Evolutionary conservation across 2,888 invertebrate species (phyloP).

Genomic region (Podotricha telesiphe): DNA sequence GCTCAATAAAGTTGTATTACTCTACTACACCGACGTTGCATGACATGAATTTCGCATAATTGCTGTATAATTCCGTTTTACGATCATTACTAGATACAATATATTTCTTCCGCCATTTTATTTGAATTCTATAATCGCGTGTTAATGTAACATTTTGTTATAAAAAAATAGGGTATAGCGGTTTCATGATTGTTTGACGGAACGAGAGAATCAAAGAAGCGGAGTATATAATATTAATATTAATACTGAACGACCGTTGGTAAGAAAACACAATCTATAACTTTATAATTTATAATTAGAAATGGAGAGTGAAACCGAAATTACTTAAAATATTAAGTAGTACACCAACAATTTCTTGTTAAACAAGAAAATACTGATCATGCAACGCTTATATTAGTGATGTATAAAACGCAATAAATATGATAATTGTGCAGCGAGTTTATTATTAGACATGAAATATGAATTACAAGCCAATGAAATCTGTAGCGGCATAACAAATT

Average conservation of each 20-base stretch:
- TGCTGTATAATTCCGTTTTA: constrained; percentile 47
- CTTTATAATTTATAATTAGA: too few relatives aligned
- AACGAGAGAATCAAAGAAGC: constrained; percentile 42
- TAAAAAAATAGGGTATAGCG: constrained; percentile 45
- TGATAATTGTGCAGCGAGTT: constrained; percentile 31
- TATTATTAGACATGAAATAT: constrained; percentile 30
- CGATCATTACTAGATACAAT: constrained; percentile 46
- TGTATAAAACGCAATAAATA: constrained; percentile 38
- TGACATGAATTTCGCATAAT: constrained; percentile 47
- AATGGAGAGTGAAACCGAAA: constrained; percentile 26
- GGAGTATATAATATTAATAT: constrained; percentile 35
- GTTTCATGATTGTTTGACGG: constrained; percentile 45
- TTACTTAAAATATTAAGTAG: constrained; percentile 32
- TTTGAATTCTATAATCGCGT: constrained; percentile 53
- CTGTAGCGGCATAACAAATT: background rate
- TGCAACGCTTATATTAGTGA: constrained; percentile 28
- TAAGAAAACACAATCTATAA: constrained; percentile 7
- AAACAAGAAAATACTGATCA: constrained; percentile 25
- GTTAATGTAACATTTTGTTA: constrained; percentile 48
- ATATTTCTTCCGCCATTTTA: constrained; percentile 51
- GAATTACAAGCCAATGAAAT: constrained; percentile 19
- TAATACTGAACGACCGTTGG: constrained; percentile 19
- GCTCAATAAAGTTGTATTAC: constrained; percentile 35
- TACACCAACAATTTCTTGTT: constrained; percentile 20
- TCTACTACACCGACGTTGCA: constrained; percentile 43